Conservation (phyloP, 2,113 vertebrate species). For the Rhinolophus sinicus region DNA sequence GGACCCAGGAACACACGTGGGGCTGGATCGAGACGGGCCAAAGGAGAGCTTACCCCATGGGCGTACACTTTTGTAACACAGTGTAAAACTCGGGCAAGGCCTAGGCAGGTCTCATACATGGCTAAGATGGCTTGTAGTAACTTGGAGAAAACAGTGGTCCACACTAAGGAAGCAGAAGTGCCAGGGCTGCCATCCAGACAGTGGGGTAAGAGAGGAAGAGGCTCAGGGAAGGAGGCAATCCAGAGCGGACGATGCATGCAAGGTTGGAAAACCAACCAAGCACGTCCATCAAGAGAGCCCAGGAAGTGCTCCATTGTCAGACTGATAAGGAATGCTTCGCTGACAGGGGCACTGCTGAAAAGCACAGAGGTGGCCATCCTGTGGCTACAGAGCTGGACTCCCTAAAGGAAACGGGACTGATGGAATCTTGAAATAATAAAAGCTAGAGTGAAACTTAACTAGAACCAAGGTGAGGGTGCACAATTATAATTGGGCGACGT, state of each 20-base stretch:
- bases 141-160: not conserved
- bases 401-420: not conserved
- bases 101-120: not conserved
- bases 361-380: not conserved
- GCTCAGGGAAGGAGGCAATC: not conserved
- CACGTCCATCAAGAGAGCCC: not conserved
- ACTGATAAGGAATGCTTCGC: not conserved
- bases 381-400: not conserved
- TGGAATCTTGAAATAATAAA: not conserved
- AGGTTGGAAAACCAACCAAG: not conserved
- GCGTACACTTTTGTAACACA: accelerated
- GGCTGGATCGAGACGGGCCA: not conserved
- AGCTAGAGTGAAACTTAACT: not conserved
- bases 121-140: accelerated
- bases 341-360: not conserved
- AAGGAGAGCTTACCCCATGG: not conserved
- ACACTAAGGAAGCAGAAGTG: not conserved
- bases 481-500: no score
- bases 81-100: not conserved
- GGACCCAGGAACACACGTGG: accelerated
- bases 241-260: not conserved
- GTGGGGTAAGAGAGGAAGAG: not conserved
- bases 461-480: no score
- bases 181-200: not conserved
- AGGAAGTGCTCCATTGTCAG: not conserved